Percentiles rank a stretch among this genome's conserved stretches.
These are phyloP conservation scores for Dorcus hopei DNA, from an alignment of 2,888 invertebrate genomes.

Conservation along the genomic window DNA sequence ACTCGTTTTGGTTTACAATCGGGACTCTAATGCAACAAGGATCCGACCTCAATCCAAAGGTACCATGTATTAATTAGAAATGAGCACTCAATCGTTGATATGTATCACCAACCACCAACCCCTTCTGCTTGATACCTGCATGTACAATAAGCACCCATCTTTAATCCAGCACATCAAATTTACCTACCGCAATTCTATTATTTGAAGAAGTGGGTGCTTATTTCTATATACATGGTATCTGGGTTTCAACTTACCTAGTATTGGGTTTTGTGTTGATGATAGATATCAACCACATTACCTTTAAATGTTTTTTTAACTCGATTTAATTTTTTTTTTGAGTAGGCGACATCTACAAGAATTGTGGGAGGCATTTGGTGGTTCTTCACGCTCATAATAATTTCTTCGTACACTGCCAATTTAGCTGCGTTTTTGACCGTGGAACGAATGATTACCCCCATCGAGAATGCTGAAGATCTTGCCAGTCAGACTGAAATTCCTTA, in stretches of 20 bases:
- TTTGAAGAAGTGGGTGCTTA: slow-evolving; percentile 1
- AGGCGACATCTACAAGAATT: slow-evolving; percentile 91
- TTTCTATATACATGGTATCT: background rate
- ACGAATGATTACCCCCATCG: slow-evolving; percentile 91
- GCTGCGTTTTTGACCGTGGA: slow-evolving; percentile 98
- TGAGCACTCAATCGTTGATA: slow-evolving; percentile 16
- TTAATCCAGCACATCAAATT: background rate
- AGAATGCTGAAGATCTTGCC: slow-evolving; percentile 92
- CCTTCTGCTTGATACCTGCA: slow-evolving; percentile 9
- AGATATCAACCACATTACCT: slow-evolving; percentile 1
- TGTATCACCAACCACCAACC: slow-evolving; percentile 14
- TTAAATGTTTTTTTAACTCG: background rate
- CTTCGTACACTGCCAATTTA: slow-evolving; percentile 96
- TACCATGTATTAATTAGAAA: slow-evolving; percentile 45
- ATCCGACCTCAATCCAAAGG: slow-evolving; percentile 89
- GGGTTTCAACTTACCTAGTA: slow-evolving; percentile 2
- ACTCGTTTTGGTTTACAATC: slow-evolving; percentile 96
- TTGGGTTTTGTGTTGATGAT: slow-evolving; percentile 15
- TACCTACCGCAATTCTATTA: background rate
- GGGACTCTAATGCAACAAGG: slow-evolving; percentile 94
- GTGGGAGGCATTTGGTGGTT: slow-evolving; percentile 99
- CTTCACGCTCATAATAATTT: slow-evolving; percentile 96
- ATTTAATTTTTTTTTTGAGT: slow-evolving; percentile 6
- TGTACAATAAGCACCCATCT: slow-evolving; percentile 9
- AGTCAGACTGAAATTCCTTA: slow-evolving; percentile 91